These are phyloP conservation scores for Halcyon leucocephala DNA, from an alignment of 2,797 vertebrate genomes.

Conservation along the genomic window DNA sequence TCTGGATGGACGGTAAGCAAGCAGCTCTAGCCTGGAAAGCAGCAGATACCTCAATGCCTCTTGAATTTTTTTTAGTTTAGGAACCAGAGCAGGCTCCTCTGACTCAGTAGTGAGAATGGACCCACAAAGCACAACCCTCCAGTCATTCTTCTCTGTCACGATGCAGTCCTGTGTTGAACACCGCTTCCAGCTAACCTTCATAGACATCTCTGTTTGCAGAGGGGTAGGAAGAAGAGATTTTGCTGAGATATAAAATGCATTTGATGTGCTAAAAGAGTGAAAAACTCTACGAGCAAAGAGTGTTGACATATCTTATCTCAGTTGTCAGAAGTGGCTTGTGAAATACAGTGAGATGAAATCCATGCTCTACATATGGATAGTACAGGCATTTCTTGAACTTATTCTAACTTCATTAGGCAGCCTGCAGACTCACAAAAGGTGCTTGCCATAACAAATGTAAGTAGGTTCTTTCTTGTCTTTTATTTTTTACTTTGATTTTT, in stretches of 20 bases:
- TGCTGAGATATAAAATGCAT: neutral
- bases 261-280: conserved; percentile 46
- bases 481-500: neutral
- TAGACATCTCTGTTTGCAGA: neutral
- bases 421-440: neutral
- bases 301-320: conserved; percentile 65
- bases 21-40: neutral
- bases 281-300: conserved; percentile 37
- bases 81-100: neutral
- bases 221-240: neutral
- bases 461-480: neutral
- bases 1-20: neutral
- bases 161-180: neutral
- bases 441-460: neutral
- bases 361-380: conserved; percentile 33
- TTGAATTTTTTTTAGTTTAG: neutral
- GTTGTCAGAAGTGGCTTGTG: conserved; percentile 65
- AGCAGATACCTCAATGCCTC: neutral
- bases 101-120: neutral
- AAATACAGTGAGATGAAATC: conserved; percentile 50
- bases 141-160: neutral
- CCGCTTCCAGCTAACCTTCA: neutral
- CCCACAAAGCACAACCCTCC: neutral
- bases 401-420: neutral
- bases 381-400: conserved; percentile 24